Evolutionary conservation across 2,113 vertebrate species (phyloP).

Genomic region (Chunga burmeisteri): DNA sequence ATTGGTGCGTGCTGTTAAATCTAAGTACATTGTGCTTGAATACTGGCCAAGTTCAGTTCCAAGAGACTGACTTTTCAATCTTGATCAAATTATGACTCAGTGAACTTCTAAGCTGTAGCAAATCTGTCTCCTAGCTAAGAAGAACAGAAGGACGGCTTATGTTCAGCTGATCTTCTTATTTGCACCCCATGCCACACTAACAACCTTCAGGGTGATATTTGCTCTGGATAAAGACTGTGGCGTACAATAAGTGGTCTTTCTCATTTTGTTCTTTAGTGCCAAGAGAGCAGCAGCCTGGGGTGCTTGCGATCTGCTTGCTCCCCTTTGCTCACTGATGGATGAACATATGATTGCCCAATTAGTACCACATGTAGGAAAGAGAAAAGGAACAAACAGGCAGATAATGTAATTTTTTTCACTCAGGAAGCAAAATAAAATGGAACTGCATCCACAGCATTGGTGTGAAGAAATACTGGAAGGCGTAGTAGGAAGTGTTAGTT

Average conservation of each 20-base stretch:
- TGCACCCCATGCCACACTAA: background rate
- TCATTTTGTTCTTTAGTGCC: background rate
- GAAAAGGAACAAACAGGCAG: background rate
- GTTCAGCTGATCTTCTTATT: background rate
- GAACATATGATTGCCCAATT: background rate
- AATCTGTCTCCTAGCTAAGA: background rate
- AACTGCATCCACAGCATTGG: background rate
- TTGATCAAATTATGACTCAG: constrained; percentile 15
- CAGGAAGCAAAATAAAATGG: background rate
- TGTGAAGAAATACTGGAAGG: background rate
- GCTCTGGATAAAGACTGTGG: background rate
- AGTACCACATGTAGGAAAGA: background rate
- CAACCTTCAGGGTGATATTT: background rate
- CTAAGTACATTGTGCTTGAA: background rate
- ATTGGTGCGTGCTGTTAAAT: background rate
- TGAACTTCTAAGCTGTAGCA: background rate
- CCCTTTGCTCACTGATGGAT: background rate
- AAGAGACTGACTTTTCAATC: constrained; percentile 6
- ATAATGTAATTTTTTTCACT: background rate
- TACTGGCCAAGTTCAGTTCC: background rate
- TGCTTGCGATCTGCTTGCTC: background rate
- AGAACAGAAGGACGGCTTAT: background rate
- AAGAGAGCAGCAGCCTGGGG: background rate
- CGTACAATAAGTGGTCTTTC: background rate
- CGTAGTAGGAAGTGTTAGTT: background rate